Conservation (phyloP, 1,140 invertebrate genomes). For the Drosophila biarmipes region DNA sequence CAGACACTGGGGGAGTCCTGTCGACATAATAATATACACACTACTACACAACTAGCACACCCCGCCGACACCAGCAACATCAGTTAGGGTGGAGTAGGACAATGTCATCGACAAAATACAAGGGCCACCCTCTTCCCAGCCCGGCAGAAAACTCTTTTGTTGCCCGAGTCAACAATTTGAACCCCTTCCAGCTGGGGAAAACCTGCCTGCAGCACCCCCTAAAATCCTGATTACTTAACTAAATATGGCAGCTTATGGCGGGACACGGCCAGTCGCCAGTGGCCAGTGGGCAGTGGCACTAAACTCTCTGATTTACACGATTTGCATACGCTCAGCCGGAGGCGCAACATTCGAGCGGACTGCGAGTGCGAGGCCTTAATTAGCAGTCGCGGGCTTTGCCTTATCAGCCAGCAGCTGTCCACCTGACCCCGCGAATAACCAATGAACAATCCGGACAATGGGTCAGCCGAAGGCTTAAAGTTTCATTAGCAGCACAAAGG, state of each 20-base stretch:
- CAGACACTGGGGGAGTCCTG: constrained; percentile 44
- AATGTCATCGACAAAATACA: constrained; percentile 65
- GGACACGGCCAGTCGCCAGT: constrained; percentile 49
- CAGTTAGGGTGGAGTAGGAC: constrained; percentile 20
- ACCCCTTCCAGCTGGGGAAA: constrained; percentile 6
- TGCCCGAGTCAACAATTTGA: constrained; percentile 53
- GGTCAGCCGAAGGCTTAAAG: background rate
- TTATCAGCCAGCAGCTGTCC: constrained; percentile 37
- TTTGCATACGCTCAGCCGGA: constrained; percentile 38
- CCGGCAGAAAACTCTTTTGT: constrained; percentile 60
- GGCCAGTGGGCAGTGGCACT: constrained; percentile 36
- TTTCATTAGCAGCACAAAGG: constrained; percentile 13
- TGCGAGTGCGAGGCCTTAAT: constrained; percentile 48
- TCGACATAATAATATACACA: constrained; percentile 64
- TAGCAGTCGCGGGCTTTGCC: constrained; percentile 34
- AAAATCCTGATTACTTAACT: constrained; percentile 66
- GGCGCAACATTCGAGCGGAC: background rate
- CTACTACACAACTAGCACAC: constrained; percentile 25
- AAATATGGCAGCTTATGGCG: constrained; percentile 62
- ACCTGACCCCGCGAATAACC: constrained; percentile 18
- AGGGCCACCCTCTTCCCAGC: constrained; percentile 2
- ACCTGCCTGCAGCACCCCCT: constrained; percentile 8
- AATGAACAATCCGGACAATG: constrained; percentile 28
- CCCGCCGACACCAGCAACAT: constrained; percentile 3
- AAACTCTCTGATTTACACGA: constrained; percentile 54